Evolutionary conservation across 1,140 invertebrate genomes (phyloP).

Genomic region (Bombus soroeensis): DNA sequence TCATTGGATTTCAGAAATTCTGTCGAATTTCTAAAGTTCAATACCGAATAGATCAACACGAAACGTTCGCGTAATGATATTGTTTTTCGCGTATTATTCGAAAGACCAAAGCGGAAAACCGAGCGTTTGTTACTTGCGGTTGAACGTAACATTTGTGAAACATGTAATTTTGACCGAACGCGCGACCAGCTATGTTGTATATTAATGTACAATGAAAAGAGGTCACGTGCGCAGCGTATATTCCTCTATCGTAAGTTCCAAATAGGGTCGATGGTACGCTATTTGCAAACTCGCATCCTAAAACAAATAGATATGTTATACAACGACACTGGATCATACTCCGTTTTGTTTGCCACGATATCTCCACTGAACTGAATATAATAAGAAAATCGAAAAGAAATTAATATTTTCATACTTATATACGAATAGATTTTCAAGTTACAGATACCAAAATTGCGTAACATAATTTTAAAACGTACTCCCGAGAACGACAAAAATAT

Average conservation of each 20-base stretch:
- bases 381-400: background rate
- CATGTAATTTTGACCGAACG: conserved; percentile 48
- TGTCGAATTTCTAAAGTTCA: conserved; percentile 9
- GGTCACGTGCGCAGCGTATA: conserved; percentile 36
- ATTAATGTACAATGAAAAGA: conserved; percentile 56
- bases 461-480: background rate
- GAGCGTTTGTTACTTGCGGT: conserved; percentile 38
- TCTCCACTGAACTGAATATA: background rate
- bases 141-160: conserved; percentile 48
- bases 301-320: conserved; percentile 62
- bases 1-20: background rate
- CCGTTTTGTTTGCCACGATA: background rate
- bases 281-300: conserved; percentile 68
- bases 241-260: conserved; percentile 40
- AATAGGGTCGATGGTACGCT: conserved; percentile 59
- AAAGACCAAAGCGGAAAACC: background rate
- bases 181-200: conserved; percentile 39
- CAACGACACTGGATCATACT: conserved; percentile 1
- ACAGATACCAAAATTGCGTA: background rate
- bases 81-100: conserved; percentile 11
- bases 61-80: background rate
- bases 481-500: background rate
- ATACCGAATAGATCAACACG: background rate
- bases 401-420: background rate
- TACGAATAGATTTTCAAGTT: background rate